Percentiles rank a stretch among this genome's conserved stretches.
Evolutionary conservation across 2,797 vertebrate species (phyloP).

Genomic region (Sandelia bainsii): DNA sequence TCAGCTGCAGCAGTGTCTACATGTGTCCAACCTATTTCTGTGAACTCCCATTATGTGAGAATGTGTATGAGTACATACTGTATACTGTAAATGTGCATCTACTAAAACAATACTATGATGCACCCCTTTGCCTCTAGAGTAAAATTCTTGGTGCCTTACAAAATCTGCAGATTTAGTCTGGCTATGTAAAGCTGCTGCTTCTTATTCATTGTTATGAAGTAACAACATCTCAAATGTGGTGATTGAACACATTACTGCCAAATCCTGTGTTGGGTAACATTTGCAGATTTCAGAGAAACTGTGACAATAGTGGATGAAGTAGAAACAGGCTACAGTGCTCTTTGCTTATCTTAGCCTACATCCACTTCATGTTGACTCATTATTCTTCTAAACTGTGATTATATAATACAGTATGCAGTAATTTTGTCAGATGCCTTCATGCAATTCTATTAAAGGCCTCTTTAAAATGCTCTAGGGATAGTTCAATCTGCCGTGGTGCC

Average conservation of each 20-base stretch:
- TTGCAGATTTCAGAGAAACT: constrained; percentile 36
- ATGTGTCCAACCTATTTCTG: neutral
- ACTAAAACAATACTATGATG: neutral
- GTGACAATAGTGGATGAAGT: constrained; percentile 33
- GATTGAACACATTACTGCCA: constrained; percentile 18
- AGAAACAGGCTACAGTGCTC: constrained; percentile 9
- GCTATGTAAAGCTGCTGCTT: neutral
- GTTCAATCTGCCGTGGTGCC: constrained; percentile 29
- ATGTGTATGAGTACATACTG: neutral
- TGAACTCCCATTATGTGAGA: constrained; percentile 2
- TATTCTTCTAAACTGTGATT: constrained; percentile 49
- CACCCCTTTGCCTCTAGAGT: neutral
- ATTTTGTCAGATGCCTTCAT: constrained; percentile 45
- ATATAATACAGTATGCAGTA: constrained; percentile 44
- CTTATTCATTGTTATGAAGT: constrained; percentile 22
- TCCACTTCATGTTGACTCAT: constrained; percentile 43
- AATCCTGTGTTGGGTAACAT: constrained; percentile 40
- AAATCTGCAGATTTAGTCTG: constrained; percentile 30
- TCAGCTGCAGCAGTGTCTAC: constrained; percentile 21
- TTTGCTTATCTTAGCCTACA: constrained; percentile 36
- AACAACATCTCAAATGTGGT: constrained; percentile 31
- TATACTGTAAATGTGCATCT: neutral
- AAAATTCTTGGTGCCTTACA: constrained; percentile 1
- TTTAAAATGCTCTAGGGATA: constrained; percentile 36
- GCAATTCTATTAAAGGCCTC: constrained; percentile 45